Conservation (phyloP, 2,113 vertebrate genomes). For the Pleuronectes platessa region DNA sequence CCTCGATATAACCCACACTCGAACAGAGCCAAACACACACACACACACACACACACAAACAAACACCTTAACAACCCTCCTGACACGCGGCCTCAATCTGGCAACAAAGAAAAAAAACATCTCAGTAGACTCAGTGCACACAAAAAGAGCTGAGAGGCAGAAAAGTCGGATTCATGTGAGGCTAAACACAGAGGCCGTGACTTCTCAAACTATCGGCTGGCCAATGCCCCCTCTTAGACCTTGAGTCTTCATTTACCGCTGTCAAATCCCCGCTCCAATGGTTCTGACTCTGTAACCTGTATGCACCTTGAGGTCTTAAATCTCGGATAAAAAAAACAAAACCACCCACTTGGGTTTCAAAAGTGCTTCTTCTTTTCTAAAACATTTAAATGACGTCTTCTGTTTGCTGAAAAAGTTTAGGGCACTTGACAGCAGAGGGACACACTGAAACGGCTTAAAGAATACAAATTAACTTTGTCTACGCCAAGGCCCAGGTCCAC, state of each 20-base stretch:
- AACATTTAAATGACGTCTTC: slow-evolving; percentile 25
- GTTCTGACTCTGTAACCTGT: background rate
- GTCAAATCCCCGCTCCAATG: background rate
- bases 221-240: slow-evolving; percentile 13
- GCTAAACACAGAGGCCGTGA: slow-evolving; percentile 54
- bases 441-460: slow-evolving; percentile 3
- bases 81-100: slow-evolving; percentile 70
- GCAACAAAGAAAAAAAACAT: slow-evolving; percentile 58
- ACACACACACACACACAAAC: slow-evolving; percentile 63
- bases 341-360: background rate
- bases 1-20: slow-evolving; percentile 38
- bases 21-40: slow-evolving; percentile 39
- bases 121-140: slow-evolving; percentile 57
- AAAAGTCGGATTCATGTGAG: slow-evolving; percentile 59
- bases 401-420: background rate
- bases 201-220: slow-evolving; percentile 43
- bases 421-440: slow-evolving; percentile 13
- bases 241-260: slow-evolving; percentile 11
- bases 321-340: background rate
- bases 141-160: slow-evolving; percentile 66
- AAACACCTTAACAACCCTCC: slow-evolving; percentile 72
- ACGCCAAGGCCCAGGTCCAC: background rate
- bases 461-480: slow-evolving; percentile 46
- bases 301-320: background rate
- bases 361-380: background rate